These are phyloP conservation scores for Falco novaeseelandiae DNA, from an alignment of 2,797 vertebrate species.

Conservation along the genomic window DNA sequence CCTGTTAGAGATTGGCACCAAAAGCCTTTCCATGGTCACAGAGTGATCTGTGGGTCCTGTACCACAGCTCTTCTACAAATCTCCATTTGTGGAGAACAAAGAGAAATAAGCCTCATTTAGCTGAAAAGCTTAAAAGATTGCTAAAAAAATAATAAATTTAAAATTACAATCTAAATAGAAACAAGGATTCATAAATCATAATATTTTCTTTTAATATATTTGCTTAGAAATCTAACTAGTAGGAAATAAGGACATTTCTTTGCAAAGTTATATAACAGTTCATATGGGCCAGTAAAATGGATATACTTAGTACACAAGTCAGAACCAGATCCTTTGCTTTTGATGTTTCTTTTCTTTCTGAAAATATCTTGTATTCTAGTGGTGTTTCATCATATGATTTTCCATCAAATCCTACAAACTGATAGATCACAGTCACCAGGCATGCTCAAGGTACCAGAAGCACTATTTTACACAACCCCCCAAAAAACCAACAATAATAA, in stretches of 20 bases:
- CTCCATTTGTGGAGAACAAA: background rate
- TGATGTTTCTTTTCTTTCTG: background rate
- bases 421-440: background rate
- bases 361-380: background rate
- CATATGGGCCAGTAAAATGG: background rate
- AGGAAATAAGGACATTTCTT: background rate
- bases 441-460: background rate
- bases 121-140: background rate
- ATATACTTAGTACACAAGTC: background rate
- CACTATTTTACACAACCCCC: background rate
- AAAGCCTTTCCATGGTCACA: background rate
- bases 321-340: background rate
- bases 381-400: background rate
- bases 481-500: background rate
- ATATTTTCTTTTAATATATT: background rate
- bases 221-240: background rate
- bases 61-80: background rate
- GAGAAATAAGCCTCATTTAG: background rate
- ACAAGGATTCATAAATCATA: background rate
- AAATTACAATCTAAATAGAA: background rate
- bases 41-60: background rate
- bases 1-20: background rate
- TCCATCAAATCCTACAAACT: background rate
- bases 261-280: background rate
- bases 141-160: background rate